Evolutionary conservation across 2,113 vertebrate genomes (phyloP), one percentile per base, ranked within the genome.

Genomic region (Gasterosteus nipponicus): DNA sequence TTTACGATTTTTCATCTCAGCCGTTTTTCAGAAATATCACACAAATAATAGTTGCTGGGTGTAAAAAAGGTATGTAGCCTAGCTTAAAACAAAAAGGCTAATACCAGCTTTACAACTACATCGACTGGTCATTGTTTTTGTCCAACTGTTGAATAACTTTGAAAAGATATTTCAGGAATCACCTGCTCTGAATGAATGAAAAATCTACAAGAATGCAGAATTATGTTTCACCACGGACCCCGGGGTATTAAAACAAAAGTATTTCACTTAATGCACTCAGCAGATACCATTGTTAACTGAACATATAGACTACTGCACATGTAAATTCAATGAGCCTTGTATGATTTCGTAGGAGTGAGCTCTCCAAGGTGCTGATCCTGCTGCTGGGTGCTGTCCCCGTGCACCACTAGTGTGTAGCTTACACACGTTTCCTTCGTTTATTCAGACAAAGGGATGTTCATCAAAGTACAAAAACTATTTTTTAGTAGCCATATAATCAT

Each of bases 31-130:
- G 22, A 26, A 63, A 70, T 31, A 75, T 18, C 3, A 41, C n/a
- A 31, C 31, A 68, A 60, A 33, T 42, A 68, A 51, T 44, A 33
- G 46, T 76, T 82, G 63, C 80, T 69, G 59, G 57, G 57, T 51
- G 22, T 26, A 26, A 26, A 26, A 26, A 26, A 26, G 65, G 73
- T 72, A 19, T 54, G 49, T 54, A 49, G 68, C 33, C 64, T 54
- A 26, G 35, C 46, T 53, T 12, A 66, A 59, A 42, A 49, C 39
- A 4, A 76, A 58, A 72, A 26, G 22, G 58, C 38, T 31, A 35
- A 76, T 39, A 53, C 19, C 62, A 59, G 31, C 33, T 61, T 69
- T 47, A 69, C 22, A 57, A 42, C 61, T 57, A 14, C 9, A n/a
- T 15, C 33, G 68, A 54, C 7, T 19, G 33, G 9, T 15, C 14